Evolutionary conservation across 2,797 vertebrate species (phyloP).

Genomic region (Acanthurus lineatus): DNA sequence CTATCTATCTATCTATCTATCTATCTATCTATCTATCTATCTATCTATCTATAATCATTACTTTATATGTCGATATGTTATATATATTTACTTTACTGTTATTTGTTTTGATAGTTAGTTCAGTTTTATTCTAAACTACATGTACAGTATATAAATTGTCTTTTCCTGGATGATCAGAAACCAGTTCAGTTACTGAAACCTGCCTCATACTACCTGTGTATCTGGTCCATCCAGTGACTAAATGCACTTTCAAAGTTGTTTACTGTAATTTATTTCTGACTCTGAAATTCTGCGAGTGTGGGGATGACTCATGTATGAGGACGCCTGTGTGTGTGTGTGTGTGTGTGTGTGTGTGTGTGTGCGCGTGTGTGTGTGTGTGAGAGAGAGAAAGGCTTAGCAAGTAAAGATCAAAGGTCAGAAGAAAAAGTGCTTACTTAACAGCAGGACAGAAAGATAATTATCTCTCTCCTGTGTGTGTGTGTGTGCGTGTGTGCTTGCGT

Average conservation of each 20-base stretch:
- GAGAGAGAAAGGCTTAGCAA: constrained; percentile 51
- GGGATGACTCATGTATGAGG: constrained; percentile 12
- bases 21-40: constrained; percentile 26
- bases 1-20: constrained; percentile 20
- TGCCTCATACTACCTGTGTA: constrained; percentile 7
- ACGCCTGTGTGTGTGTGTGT: constrained; percentile 23
- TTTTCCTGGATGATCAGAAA: background rate
- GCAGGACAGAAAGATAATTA: constrained; percentile 52
- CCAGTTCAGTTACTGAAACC: constrained; percentile 7
- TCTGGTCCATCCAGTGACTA: constrained; percentile 33
- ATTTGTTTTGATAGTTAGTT: background rate
- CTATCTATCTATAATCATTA: constrained; percentile 17
- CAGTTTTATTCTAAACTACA: no score
- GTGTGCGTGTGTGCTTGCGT: constrained; percentile 1
- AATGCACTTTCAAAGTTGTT: constrained; percentile 18
- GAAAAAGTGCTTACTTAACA: constrained; percentile 61
- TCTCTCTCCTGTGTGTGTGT: constrained; percentile 25
- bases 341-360: constrained; percentile 23
- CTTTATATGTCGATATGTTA: background rate
- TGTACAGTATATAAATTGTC: no score
- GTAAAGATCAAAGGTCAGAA: constrained; percentile 61
- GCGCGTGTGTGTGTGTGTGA: constrained; percentile 14
- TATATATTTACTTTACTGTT: background rate
- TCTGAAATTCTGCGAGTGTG: background rate
- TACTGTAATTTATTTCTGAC: constrained; percentile 11